Percentiles rank a stretch among this genome's conserved stretches.
These are phyloP conservation scores for Musca domestica DNA, from an alignment of 1,140 invertebrate genomes.

Conservation along the genomic window DNA sequence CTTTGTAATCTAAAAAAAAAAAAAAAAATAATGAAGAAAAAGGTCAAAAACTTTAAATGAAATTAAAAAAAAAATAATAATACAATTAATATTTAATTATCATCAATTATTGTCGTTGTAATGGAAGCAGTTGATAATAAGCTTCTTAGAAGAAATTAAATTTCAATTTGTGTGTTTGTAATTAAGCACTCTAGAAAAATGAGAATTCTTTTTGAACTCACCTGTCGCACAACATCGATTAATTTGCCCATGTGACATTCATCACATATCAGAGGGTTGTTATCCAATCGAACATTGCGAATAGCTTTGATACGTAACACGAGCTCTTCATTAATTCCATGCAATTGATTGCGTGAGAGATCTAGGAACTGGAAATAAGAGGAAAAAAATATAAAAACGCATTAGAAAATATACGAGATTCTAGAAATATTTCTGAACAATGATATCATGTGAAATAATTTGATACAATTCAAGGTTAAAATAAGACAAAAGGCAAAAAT, in stretches of 20 bases:
- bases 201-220: slow-evolving; percentile 35
- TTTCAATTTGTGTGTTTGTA: background rate
- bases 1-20: too few species aligned
- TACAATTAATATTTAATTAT: too few species aligned
- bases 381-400: background rate
- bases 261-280: slow-evolving; percentile 68
- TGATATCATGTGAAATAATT: background rate
- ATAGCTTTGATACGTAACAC: slow-evolving; percentile 55
- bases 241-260: slow-evolving; percentile 60
- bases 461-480: too few species aligned
- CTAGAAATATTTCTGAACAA: background rate
- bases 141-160: background rate
- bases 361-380: slow-evolving; percentile 55
- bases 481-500: too few species aligned
- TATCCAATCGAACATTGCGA: slow-evolving; percentile 57
- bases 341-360: slow-evolving; percentile 62
- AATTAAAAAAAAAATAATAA: too few species aligned
- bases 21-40: too few species aligned
- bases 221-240: slow-evolving; percentile 50
- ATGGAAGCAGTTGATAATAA: too few species aligned
- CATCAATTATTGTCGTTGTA: too few species aligned
- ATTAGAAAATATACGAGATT: background rate
- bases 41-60: too few species aligned
- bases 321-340: slow-evolving; percentile 59
- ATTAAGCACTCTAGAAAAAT: background rate